A percentile compares a stretch with the other conserved stretches of the same genome.
Conservation (phyloP, 2,888 invertebrate genomes). For the Aethes cnicana region DNA sequence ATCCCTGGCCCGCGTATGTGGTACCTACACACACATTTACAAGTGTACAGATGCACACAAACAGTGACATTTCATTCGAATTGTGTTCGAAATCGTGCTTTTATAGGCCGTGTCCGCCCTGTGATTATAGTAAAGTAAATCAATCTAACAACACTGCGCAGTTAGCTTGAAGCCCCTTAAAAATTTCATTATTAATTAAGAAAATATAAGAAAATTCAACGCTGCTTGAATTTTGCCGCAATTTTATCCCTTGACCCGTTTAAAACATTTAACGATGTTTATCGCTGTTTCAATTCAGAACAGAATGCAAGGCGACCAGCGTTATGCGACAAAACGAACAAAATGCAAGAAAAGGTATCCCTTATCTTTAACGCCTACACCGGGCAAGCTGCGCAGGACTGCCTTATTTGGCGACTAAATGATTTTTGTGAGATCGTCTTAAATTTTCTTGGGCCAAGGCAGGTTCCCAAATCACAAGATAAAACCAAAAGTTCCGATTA, state of each 20-base stretch:
- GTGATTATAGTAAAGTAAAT: too few relatives aligned
- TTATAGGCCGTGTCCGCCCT: too few relatives aligned
- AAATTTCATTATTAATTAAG: background rate
- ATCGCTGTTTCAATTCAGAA: constrained; percentile 19
- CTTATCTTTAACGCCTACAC: constrained; percentile 46
- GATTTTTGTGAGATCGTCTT: constrained; percentile 19
- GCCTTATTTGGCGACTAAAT: constrained; percentile 27
- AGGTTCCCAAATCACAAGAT: too few relatives aligned
- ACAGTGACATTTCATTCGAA: too few relatives aligned
- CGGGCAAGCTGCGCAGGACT: constrained; percentile 36
- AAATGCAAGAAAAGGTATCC: constrained; percentile 22
- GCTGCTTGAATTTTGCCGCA: background rate
- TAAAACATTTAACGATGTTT: constrained; percentile 21
- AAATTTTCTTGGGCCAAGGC: background rate
- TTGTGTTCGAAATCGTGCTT: too few relatives aligned
- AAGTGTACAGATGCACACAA: too few relatives aligned
- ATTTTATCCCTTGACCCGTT: constrained; percentile 9
- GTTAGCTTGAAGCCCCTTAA: too few relatives aligned
- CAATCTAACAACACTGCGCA: too few relatives aligned
- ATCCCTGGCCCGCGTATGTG: too few relatives aligned
- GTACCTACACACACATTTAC: too few relatives aligned
- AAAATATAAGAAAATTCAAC: background rate
- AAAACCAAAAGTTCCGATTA: too few relatives aligned
- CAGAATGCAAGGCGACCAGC: constrained; percentile 1
- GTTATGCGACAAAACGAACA: constrained; percentile 25